These are phyloP conservation scores for Rhagonycha lutea DNA, from an alignment of 2,888 invertebrate genomes.

Conservation along the genomic window DNA sequence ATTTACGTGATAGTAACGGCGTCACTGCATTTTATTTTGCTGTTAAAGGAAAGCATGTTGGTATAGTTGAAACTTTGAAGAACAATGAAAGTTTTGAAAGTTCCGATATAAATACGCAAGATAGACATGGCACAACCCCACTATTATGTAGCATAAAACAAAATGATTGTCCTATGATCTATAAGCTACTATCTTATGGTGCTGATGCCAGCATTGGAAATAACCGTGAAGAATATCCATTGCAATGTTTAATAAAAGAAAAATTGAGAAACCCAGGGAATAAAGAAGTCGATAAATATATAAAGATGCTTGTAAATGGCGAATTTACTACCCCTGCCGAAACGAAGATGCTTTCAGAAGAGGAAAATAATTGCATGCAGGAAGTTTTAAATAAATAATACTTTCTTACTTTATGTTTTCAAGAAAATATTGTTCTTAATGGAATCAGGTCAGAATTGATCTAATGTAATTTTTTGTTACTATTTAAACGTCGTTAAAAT, in stretches of 20 bases:
- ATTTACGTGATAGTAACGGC: conserved; percentile 10
- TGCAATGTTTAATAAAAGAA: conserved; percentile 8
- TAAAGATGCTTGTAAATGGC: not conserved
- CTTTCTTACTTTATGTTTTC: too few relatives aligned
- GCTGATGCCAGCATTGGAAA: conserved; percentile 12
- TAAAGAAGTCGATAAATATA: not conserved
- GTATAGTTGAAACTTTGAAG: conserved; percentile 9
- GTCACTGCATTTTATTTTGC: conserved; percentile 15
- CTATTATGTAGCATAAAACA: conserved; percentile 10
- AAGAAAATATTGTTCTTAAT: too few relatives aligned
- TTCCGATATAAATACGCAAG: conserved; percentile 14
- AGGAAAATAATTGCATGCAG: not conserved
- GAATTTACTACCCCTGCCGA: not conserved
- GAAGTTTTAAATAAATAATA: not conserved
- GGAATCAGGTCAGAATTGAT: too few relatives aligned
- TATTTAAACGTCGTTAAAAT: too few relatives aligned
- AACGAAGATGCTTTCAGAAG: not conserved
- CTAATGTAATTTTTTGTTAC: too few relatives aligned
- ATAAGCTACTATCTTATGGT: conserved; percentile 5
- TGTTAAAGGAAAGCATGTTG: not conserved
- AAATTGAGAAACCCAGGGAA: not conserved
- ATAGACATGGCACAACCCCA: conserved; percentile 11
- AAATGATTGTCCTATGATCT: not conserved
- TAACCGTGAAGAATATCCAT: not conserved
- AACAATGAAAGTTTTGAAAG: too few relatives aligned